These are phyloP conservation scores for Eristalinus aeneus DNA, from an alignment of 2,888 invertebrate genomes.

Conservation along the genomic window DNA sequence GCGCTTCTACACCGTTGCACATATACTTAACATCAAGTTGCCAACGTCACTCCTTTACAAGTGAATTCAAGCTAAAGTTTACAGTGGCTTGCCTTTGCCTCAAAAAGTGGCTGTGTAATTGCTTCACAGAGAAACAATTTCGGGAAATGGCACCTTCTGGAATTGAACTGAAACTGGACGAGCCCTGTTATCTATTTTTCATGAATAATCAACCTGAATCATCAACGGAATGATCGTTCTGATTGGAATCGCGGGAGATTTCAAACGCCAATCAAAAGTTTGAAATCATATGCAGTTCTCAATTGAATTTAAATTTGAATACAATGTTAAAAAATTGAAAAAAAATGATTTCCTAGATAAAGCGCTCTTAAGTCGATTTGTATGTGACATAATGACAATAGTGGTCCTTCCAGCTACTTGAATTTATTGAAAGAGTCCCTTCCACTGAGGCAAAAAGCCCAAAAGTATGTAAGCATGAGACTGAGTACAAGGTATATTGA, in stretches of 20 bases:
- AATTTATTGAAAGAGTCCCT: background rate
- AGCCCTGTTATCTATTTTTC: background rate
- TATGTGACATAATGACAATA: too few relatives aligned
- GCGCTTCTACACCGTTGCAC: background rate
- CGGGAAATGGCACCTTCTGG: background rate
- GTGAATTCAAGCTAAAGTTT: background rate
- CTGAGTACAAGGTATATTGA: too few relatives aligned
- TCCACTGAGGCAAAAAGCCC: background rate
- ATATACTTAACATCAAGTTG: background rate
- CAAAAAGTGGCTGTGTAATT: background rate
- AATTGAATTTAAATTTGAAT: too few relatives aligned
- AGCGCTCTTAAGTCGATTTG: background rate
- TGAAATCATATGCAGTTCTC: too few relatives aligned
- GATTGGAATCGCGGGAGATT: background rate
- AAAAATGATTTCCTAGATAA: background rate
- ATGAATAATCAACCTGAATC: background rate
- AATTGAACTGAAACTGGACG: background rate
- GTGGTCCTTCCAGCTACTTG: too few relatives aligned
- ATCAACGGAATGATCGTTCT: background rate
- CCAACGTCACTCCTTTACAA: background rate
- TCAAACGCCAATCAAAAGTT: too few relatives aligned
- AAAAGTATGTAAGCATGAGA: background rate
- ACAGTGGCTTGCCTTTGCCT: background rate
- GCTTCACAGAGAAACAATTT: background rate
- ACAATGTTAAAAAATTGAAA: too few relatives aligned